Evolutionary conservation across 2,113 vertebrate genomes (phyloP).

Genomic region (Chionomys nivalis): DNA sequence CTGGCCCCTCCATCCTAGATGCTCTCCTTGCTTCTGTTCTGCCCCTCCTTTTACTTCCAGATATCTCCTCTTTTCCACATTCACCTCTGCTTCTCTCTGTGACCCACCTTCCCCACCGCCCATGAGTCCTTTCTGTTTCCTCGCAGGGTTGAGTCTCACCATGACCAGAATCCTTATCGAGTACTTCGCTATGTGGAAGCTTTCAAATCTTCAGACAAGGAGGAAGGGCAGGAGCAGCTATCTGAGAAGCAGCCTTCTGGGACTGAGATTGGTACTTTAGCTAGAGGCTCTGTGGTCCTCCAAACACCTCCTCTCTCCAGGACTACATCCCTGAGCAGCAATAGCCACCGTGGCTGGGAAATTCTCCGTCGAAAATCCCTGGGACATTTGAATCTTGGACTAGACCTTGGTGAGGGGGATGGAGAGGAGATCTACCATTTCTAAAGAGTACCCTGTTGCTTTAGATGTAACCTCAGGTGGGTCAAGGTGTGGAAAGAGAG

Average conservation of each 20-base stretch:
- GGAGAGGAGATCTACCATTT: constrained; percentile 84
- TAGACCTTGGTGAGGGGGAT: constrained; percentile 75
- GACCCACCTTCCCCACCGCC: neutral
- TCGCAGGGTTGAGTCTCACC: constrained; percentile 91
- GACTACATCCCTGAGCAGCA: constrained; percentile 83
- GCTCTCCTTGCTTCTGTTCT: neutral
- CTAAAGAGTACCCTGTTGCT: constrained; percentile 58
- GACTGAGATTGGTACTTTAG: neutral
- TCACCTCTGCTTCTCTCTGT: neutral
- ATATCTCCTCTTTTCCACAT: neutral
- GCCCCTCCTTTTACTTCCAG: neutral
- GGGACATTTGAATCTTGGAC: constrained; percentile 75
- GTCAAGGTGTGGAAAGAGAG: neutral
- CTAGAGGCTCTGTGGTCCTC: constrained; percentile 13
- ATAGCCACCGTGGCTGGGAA: constrained; percentile 88
- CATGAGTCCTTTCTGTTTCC: constrained; percentile 40
- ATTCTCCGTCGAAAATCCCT: constrained; percentile 88
- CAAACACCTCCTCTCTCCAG: constrained; percentile 77
- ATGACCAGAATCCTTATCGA: constrained; percentile 89
- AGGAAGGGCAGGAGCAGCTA: constrained; percentile 65
- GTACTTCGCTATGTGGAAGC: constrained; percentile 89
- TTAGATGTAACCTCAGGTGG: neutral
- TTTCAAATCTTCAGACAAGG: constrained; percentile 87
- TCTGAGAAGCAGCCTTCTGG: constrained; percentile 68
- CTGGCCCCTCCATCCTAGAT: neutral